These are phyloP conservation scores for Aphaenogaster rudis DNA, from an alignment of 1,140 invertebrate species.

Conservation along the genomic window DNA sequence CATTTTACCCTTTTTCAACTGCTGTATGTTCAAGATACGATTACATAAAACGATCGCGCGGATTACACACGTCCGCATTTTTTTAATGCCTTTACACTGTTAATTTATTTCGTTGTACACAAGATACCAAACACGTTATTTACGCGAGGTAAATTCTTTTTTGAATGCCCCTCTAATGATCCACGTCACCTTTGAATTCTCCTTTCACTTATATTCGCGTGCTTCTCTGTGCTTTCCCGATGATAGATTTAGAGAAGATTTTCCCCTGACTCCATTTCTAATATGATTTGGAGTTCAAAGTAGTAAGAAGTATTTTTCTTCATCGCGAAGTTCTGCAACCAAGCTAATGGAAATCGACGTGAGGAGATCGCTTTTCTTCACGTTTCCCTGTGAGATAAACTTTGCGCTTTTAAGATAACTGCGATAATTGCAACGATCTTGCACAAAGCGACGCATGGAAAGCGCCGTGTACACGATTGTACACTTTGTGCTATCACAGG, in stretches of 20 bases:
- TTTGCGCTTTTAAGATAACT: slow-evolving; percentile 33
- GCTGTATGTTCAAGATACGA: background rate
- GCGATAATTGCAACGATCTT: slow-evolving; percentile 22
- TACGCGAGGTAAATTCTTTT: background rate
- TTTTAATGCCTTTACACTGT: background rate
- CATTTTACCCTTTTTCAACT: slow-evolving; percentile 41
- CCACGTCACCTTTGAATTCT: background rate
- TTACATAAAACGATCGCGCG: slow-evolving; percentile 31
- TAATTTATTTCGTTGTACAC: slow-evolving; percentile 12
- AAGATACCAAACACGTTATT: background rate
- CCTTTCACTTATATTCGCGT: slow-evolving; percentile 39
- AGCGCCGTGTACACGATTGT: slow-evolving; percentile 37
- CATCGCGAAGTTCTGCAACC: no score
- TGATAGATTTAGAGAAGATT: background rate
- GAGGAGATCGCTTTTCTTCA: background rate
- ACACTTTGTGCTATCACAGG: slow-evolving; percentile 6
- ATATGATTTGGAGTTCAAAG: background rate
- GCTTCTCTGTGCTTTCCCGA: background rate
- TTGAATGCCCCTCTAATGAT: background rate
- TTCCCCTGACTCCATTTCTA: background rate
- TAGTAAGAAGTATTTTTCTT: background rate
- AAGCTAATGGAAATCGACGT: background rate
- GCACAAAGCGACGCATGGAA: slow-evolving; percentile 9
- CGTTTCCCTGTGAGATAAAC: slow-evolving; percentile 1
- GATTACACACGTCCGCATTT: background rate